Evolutionary conservation across 2,113 vertebrate genomes (phyloP).

Genomic region (Esox niger): DNA sequence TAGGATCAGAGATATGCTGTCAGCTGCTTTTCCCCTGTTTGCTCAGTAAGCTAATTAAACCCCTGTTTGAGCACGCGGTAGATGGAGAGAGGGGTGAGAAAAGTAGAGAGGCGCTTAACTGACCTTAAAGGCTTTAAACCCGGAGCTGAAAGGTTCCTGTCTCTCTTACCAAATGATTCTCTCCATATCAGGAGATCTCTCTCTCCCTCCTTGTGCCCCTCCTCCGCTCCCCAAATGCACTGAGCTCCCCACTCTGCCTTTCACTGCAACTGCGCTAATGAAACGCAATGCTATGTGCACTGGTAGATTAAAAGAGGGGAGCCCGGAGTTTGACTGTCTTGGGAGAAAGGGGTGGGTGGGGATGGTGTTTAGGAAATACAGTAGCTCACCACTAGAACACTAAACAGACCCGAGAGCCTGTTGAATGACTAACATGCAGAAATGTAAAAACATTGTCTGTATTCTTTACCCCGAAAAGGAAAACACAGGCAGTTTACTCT

Average conservation of each 20-base stretch:
- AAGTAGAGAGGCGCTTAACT: constrained; percentile 23
- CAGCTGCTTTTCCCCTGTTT: constrained; percentile 8
- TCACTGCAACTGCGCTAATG: background rate
- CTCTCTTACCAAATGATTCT: constrained; percentile 6
- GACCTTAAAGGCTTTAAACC: constrained; percentile 43
- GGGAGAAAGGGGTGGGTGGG: no score
- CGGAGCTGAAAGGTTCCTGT: background rate
- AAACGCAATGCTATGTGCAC: constrained; percentile 1
- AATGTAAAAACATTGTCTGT: no score
- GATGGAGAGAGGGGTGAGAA: constrained; percentile 1
- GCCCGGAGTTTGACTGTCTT: background rate
- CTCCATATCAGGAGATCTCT: constrained; percentile 10
- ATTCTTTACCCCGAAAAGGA: no score
- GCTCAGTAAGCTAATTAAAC: constrained; percentile 25
- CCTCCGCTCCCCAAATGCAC: background rate
- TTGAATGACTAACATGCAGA: no score
- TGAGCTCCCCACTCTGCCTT: background rate
- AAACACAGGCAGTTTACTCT: no score
- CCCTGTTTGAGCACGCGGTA: constrained; percentile 20
- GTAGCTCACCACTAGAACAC: no score
- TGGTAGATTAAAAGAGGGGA: background rate
- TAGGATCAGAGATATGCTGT: background rate
- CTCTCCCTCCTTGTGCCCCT: background rate
- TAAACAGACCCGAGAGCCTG: no score
- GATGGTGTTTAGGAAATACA: no score